A percentile compares a stretch with the other conserved stretches of the same genome.
These are phyloP conservation scores for Notodonta dromedarius DNA, from an alignment of 2,888 invertebrate species.

Conservation along the genomic window DNA sequence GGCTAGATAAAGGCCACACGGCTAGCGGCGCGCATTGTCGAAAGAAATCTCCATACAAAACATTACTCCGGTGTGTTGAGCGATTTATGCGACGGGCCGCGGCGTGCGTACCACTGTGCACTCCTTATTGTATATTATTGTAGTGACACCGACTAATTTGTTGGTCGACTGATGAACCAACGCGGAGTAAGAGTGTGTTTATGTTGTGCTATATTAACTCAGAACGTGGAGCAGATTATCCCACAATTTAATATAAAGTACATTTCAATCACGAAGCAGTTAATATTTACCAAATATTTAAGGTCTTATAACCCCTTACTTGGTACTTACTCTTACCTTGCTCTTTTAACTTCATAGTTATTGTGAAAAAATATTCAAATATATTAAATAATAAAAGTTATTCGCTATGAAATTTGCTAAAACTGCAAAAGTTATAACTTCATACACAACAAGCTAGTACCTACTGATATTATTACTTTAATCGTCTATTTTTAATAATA, in stretches of 20 bases:
- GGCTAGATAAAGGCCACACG: conserved; percentile 79
- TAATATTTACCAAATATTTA: background rate
- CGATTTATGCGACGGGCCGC: conserved; percentile 79
- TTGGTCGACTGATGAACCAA: conserved; percentile 81
- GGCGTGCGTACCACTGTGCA: conserved; percentile 64
- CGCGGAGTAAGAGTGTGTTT: conserved; percentile 75
- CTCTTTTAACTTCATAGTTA: no score
- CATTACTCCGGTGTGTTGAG: conserved; percentile 79
- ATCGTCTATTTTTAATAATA: no score
- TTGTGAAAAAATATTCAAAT: no score
- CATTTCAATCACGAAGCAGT: background rate
- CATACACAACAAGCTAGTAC: no score
- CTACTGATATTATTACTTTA: no score
- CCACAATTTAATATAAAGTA: conserved; percentile 21
- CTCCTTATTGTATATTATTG: conserved; percentile 82
- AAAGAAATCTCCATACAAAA: conserved; percentile 85
- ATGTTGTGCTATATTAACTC: conserved; percentile 70
- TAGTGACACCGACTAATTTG: conserved; percentile 83
- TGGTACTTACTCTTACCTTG: background rate
- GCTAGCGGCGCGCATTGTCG: conserved; percentile 68
- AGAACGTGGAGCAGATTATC: conserved; percentile 45
- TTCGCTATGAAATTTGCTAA: no score
- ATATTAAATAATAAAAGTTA: no score
- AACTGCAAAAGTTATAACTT: no score
- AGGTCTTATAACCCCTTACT: background rate